Conservation (phyloP, 2,797 vertebrate species). For the Chaetophractus vellerosus region DNA sequence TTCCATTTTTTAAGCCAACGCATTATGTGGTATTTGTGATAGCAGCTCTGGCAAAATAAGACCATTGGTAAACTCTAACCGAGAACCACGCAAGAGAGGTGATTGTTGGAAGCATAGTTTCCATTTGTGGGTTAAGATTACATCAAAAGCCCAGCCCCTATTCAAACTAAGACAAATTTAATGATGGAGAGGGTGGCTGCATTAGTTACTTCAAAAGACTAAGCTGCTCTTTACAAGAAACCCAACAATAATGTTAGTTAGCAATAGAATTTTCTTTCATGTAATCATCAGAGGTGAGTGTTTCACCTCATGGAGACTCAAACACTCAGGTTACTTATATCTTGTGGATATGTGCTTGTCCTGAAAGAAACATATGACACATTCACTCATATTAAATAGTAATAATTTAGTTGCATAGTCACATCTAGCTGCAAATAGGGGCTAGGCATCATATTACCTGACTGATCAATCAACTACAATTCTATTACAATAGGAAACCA, state of each 20-base stretch:
- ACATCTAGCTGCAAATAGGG: accelerated
- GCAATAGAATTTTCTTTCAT: background rate
- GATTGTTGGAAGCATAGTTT: background rate
- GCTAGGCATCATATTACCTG: background rate
- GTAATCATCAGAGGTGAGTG: background rate
- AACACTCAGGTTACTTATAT: background rate
- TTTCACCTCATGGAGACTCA: background rate
- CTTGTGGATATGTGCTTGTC: background rate
- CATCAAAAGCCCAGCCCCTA: background rate
- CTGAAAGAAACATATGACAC: background rate
- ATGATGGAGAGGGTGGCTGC: background rate
- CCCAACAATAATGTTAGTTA: background rate
- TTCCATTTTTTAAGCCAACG: too few species aligned
- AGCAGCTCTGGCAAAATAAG: too few species aligned
- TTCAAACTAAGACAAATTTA: background rate
- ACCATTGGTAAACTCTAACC: background rate
- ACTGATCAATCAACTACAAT: background rate
- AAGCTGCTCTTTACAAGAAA: background rate
- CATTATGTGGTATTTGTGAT: too few species aligned
- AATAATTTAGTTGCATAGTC: background rate
- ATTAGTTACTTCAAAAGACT: background rate
- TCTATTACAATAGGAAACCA: background rate
- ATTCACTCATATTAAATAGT: background rate
- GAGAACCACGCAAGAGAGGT: background rate
- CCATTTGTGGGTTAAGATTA: background rate